These are phyloP conservation scores for Diglossa cyanea DNA, from an alignment of 2,797 vertebrate species.

Conservation along the genomic window DNA sequence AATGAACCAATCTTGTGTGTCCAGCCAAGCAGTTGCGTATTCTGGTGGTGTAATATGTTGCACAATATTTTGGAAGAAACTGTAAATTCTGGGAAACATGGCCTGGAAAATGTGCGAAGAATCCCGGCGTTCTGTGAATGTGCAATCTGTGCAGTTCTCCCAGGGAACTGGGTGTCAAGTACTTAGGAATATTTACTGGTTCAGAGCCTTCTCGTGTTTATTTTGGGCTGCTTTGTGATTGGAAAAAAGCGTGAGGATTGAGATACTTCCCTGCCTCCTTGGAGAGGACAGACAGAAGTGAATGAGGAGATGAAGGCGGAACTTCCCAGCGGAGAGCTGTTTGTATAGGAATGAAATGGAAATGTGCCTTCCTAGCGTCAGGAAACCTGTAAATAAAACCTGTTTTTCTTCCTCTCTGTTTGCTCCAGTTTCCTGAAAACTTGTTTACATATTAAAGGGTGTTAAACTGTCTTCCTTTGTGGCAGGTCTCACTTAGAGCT, in stretches of 20 bases:
- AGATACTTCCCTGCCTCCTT: background rate
- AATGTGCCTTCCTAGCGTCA: background rate
- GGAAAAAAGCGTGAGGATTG: background rate
- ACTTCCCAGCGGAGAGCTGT: background rate
- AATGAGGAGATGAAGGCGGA: background rate
- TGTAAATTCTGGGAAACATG: constrained; percentile 54
- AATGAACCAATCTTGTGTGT: constrained; percentile 8
- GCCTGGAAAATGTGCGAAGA: constrained; percentile 61
- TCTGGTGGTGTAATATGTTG: background rate
- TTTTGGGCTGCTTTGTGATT: constrained; percentile 45
- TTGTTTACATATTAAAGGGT: background rate
- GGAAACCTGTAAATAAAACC: background rate
- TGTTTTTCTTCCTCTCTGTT: background rate
- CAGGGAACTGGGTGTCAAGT: background rate
- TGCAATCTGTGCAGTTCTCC: background rate
- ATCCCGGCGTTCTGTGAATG: background rate
- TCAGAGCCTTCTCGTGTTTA: constrained; percentile 40
- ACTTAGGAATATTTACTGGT: background rate
- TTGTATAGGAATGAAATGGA: background rate
- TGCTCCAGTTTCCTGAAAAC: background rate
- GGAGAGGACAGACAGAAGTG: background rate
- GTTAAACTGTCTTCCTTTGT: background rate
- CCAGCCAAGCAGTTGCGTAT: constrained; percentile 38
- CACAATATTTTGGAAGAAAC: constrained; percentile 52
- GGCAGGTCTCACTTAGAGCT: rapidly evolving